phyloP scores from a whole-genome alignment of 2,113 vertebrate genomes.

The Ifrita kowaldi region DNA sequence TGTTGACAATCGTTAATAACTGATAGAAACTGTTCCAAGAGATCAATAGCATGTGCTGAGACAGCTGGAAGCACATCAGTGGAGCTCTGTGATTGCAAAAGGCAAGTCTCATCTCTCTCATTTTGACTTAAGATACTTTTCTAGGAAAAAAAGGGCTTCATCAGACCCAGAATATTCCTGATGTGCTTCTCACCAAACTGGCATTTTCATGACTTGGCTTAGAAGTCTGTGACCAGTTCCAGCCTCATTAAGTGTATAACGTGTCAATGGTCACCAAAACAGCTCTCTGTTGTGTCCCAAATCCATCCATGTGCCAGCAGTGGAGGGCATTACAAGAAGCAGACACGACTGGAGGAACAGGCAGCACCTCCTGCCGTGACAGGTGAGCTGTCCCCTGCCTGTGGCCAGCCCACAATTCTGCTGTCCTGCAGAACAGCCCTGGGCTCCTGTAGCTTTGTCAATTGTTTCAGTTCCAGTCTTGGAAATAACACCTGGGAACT shows the following conservation, averaged over 20 bases:
- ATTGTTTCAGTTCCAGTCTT: not conserved
- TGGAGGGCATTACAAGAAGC: not conserved
- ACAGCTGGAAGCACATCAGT: not conserved
- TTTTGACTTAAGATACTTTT: not conserved
- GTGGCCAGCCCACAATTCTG: not conserved
- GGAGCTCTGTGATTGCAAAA: not conserved
- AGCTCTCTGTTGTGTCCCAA: not conserved
- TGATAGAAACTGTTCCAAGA: not conserved
- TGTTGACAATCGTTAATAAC: not conserved
- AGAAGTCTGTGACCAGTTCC: not conserved
- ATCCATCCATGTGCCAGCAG: not conserved
- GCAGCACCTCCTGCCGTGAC: accelerated
- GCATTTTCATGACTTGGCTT: not conserved
- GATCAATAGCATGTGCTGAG: not conserved
- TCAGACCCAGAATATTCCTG: not conserved
- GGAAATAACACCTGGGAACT: not conserved
- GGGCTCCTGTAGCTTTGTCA: not conserved
- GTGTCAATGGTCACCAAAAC: not conserved
- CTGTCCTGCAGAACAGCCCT: not conserved
- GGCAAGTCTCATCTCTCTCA: accelerated
- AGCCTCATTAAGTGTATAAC: not conserved
- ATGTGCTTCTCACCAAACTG: accelerated
- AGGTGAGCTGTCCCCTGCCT: not conserved
- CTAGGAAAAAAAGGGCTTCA: not conserved
- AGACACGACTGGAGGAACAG: accelerated